phyloP scores from a whole-genome alignment of 2,113 vertebrate genomes.

The Machaerirhynchus nigripectus region DNA sequence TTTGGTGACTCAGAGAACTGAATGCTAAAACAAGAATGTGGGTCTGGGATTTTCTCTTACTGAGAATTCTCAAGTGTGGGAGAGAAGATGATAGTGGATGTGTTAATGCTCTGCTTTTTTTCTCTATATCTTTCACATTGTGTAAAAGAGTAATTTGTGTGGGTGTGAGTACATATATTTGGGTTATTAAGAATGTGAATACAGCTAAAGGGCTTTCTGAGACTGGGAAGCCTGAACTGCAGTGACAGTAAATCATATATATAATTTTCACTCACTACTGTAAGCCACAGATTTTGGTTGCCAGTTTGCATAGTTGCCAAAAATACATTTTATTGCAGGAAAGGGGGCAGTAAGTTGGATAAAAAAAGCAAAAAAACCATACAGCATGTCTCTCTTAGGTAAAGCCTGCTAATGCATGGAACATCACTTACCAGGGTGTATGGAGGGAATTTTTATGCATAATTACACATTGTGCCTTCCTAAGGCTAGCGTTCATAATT shows the following conservation, averaged over 20 bases:
- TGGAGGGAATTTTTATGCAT: neutral
- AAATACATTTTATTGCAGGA: neutral
- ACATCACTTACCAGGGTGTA: neutral
- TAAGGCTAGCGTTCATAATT: neutral
- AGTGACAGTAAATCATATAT: neutral
- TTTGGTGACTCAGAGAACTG: neutral
- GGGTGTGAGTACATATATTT: neutral
- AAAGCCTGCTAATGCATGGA: neutral
- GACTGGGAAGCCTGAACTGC: neutral
- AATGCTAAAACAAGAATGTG: neutral
- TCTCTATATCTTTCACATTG: neutral
- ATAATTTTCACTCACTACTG: neutral
- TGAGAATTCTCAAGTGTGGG: neutral
- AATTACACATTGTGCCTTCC: neutral
- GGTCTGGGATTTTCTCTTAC: neutral
- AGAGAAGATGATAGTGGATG: neutral
- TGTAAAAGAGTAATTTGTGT: neutral
- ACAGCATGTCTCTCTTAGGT: neutral
- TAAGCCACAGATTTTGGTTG: neutral
- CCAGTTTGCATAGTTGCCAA: neutral
- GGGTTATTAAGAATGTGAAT: neutral
- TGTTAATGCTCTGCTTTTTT: neutral
- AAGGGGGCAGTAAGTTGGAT: fast-evolving
- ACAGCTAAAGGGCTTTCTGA: neutral
- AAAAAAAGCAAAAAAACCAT: neutral